Evolutionary conservation across 2,888 invertebrate genomes (phyloP), one percentile per base, ranked within the genome.

Genomic region (Parasteatoda lunata): DNA sequence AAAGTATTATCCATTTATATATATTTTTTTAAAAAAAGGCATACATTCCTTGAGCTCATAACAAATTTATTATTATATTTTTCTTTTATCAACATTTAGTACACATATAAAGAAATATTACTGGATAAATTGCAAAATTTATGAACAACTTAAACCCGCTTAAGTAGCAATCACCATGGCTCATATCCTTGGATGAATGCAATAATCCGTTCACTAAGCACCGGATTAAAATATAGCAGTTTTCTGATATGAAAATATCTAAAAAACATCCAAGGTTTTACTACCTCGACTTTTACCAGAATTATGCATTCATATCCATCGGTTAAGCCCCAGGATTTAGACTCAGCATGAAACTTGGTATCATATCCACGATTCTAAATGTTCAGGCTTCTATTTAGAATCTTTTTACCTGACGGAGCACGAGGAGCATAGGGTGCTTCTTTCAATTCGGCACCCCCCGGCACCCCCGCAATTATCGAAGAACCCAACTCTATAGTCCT

Each of bases 391-490:
- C 59, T n/a, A 59, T n/a, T 69, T 47, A 47, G 45, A 45, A 13
- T 69, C 48, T 69, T 47, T 4, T 59, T 59, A 13, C 8, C 9
- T 59, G n/a, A 9, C 30, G 52, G 30, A 71, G 79, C 64, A 68
- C 69, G 5, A 66, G 68, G 9, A 49, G 48, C 51, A 11, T 7
- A 73, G 80, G 72, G 80, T 80, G 80, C 79, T 71, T 64, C 59
- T 78, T 69, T 77, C 30, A 15, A 77, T 77, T 45, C 66, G 68
- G 77, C 69, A 54, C 77, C 69, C 69, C 72, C 69, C 15, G 52
- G 49, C 65, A 73, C 80, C 80, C 80, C 80, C 80, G 73, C 73
- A 80, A 73, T 80, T 73, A 73, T 30, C 65, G 48, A 49, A n/a
- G 59, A 59, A 13, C n/a, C 13, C n/a, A 13, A 59, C 6, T 30